Evolutionary conservation across 2,888 invertebrate species (phyloP).

Genomic region (Noctua pronuba): DNA sequence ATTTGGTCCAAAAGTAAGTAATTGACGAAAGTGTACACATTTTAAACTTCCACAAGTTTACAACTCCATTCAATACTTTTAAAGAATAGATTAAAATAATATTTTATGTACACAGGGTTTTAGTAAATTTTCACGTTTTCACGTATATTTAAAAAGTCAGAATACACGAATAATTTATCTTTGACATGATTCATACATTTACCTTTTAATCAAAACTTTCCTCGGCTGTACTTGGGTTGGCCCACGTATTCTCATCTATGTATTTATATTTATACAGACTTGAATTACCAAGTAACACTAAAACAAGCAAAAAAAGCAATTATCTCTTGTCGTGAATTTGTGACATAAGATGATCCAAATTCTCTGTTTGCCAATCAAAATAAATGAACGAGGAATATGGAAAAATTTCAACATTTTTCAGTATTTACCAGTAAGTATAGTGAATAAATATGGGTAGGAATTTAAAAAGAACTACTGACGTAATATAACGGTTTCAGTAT

Average conservation of each 20-base stretch:
- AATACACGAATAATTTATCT: not conserved
- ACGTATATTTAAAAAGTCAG: conserved; percentile 3
- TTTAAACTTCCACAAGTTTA: too few species aligned
- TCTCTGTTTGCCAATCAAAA: not conserved
- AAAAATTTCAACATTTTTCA: not conserved
- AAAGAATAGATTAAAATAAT: not conserved
- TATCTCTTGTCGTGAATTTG: too few species aligned
- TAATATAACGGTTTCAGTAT: conserved; percentile 39
- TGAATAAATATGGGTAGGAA: conserved; percentile 24
- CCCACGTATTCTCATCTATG: not conserved
- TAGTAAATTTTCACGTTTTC: not conserved
- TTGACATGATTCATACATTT: not conserved
- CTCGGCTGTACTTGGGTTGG: not conserved
- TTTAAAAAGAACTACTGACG: conserved; percentile 50
- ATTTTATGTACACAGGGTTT: not conserved
- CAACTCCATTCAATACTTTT: too few species aligned
- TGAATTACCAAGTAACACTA: not conserved
- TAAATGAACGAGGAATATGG: not conserved
- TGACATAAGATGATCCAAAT: not conserved
- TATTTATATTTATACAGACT: not conserved
- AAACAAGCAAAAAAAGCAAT: not conserved
- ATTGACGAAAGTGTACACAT: not conserved
- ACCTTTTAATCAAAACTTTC: not conserved
- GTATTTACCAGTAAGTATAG: not conserved
- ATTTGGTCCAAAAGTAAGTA: not conserved